These are phyloP conservation scores for Kryptopterus vitreolus DNA, from an alignment of 2,797 vertebrate genomes.

Conservation along the genomic window DNA sequence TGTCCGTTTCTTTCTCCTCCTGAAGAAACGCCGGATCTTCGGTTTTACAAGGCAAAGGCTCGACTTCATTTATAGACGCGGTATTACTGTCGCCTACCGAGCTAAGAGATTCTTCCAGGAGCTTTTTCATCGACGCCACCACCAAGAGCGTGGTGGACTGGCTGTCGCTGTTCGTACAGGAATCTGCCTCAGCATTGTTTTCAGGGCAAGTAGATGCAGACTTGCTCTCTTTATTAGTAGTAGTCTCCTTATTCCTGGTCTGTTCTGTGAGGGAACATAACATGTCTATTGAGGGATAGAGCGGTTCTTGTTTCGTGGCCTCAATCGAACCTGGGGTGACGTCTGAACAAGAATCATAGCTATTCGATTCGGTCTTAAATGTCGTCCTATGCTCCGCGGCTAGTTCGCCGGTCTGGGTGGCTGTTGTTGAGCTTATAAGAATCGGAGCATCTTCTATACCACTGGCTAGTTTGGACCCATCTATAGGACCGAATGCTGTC, in stretches of 20 bases:
- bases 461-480: slow-evolving; percentile 32
- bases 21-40: slow-evolving; percentile 27
- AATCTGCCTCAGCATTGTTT: slow-evolving; percentile 62
- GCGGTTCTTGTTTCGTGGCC: slow-evolving; percentile 66
- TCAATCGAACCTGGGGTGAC: slow-evolving; percentile 16
- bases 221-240: slow-evolving; percentile 57
- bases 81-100: slow-evolving; percentile 58
- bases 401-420: slow-evolving; percentile 22
- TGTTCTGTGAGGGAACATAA: slow-evolving; percentile 59
- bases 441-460: slow-evolving; percentile 49
- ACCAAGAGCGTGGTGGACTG: slow-evolving; percentile 74
- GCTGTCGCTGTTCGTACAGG: slow-evolving; percentile 61
- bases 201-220: slow-evolving; percentile 49
- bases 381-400: slow-evolving; percentile 68
- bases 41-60: slow-evolving; percentile 49
- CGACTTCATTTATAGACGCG: slow-evolving; percentile 49
- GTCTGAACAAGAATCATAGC: slow-evolving; percentile 41
- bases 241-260: slow-evolving; percentile 40
- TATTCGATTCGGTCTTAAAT: slow-evolving; percentile 73
- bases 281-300: slow-evolving; percentile 57
- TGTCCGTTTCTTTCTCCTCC: slow-evolving; percentile 52
- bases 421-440: slow-evolving; percentile 14
- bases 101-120: slow-evolving; percentile 75
- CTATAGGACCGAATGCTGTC: slow-evolving; percentile 26
- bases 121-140: slow-evolving; percentile 79